phyloP scores from a whole-genome alignment of 2,797 vertebrate genomes.

The Protosalanx chinensis region DNA sequence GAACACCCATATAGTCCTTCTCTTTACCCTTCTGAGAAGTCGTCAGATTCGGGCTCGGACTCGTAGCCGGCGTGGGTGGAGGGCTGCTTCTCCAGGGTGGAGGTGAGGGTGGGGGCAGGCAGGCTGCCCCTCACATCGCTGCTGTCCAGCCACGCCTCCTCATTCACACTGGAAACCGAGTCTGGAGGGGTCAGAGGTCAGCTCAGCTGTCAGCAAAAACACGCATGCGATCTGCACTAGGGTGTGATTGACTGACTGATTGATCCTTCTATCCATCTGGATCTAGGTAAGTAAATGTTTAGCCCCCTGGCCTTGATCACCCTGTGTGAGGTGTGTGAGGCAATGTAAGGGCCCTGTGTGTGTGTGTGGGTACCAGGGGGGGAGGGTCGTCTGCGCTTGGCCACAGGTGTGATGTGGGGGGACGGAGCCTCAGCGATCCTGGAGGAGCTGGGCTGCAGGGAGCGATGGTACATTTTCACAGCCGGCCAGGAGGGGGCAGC shows the following conservation, averaged over 20 bases:
- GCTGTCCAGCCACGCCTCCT: slow-evolving; percentile 42
- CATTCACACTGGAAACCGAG: slow-evolving; percentile 31
- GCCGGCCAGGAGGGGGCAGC: slow-evolving; percentile 62
- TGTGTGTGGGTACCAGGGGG: slow-evolving; percentile 37
- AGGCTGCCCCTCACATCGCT: slow-evolving; percentile 57
- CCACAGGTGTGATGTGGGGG: slow-evolving; percentile 25
- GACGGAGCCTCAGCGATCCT: slow-evolving; percentile 26
- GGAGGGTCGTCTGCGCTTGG: slow-evolving; percentile 57
- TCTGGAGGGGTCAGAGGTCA: slow-evolving; percentile 24
- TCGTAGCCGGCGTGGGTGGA: slow-evolving; percentile 5
- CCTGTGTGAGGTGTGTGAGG: not conserved
- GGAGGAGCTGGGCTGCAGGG: slow-evolving; percentile 39
- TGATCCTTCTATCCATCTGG: too few species aligned
- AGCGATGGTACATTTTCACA: slow-evolving; percentile 59
- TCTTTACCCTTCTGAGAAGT: slow-evolving; percentile 59
- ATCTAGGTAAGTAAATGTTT: too few species aligned
- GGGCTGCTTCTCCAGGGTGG: slow-evolving; percentile 63
- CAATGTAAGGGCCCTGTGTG: not conserved
- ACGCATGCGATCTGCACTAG: not conserved
- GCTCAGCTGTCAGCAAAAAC: not conserved
- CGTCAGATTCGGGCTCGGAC: slow-evolving; percentile 55
- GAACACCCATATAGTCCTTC: not conserved
- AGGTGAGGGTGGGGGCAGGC: slow-evolving; percentile 73
- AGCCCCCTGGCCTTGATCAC: too few species aligned
- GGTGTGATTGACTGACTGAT: too few species aligned